Evolutionary conservation across 2,797 vertebrate species (phyloP).

Genomic region (Muscicapa striata): DNA sequence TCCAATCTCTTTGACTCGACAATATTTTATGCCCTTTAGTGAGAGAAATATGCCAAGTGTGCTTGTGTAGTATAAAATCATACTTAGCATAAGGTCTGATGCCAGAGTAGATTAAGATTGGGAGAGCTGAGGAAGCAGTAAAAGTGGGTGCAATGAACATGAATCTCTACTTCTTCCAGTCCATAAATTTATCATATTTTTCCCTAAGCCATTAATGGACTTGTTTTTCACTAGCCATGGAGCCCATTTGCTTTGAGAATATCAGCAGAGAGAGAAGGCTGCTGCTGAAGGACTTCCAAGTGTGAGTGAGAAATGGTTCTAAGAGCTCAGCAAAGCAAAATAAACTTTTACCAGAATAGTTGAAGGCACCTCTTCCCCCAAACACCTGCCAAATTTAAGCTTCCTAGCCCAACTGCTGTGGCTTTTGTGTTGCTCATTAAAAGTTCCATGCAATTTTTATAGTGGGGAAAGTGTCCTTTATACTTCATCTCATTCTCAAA

Average conservation of each 20-base stretch:
- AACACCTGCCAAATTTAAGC: conserved; percentile 21
- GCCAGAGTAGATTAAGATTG: background rate
- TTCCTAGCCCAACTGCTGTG: background rate
- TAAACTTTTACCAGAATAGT: background rate
- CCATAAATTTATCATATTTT: conserved; percentile 20
- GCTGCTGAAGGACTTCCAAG: background rate
- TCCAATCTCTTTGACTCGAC: background rate
- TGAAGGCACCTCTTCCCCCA: conserved; percentile 1
- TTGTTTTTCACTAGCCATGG: background rate
- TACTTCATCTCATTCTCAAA: conserved; percentile 17
- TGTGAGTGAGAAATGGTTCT: background rate
- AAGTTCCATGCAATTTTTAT: background rate
- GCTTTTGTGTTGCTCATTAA: background rate
- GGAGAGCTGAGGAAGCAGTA: conserved; percentile 13
- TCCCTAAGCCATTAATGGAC: background rate
- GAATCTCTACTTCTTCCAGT: background rate
- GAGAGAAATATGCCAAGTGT: background rate
- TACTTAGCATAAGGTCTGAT: background rate
- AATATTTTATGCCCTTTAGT: background rate
- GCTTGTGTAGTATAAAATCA: background rate
- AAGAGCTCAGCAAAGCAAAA: background rate
- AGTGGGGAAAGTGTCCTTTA: background rate
- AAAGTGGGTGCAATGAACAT: background rate
- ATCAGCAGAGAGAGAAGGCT: background rate
- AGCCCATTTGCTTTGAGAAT: background rate